Percentiles rank a stretch among this genome's conserved stretches.
These are phyloP conservation scores for Sceloporus undulatus DNA, from an alignment of 2,113 vertebrate genomes.

Conservation along the genomic window DNA sequence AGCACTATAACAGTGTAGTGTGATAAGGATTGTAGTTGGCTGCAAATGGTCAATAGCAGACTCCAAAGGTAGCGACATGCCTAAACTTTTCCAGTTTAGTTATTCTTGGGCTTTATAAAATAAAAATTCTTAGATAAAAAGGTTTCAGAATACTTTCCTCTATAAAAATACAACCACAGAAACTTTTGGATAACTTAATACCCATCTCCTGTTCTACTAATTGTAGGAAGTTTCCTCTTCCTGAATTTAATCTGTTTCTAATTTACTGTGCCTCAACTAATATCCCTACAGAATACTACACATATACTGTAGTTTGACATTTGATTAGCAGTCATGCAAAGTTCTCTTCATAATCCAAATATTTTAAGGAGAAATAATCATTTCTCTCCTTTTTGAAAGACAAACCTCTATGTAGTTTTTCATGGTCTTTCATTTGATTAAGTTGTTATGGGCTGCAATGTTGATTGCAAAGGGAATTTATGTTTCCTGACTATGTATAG, in stretches of 20 bases:
- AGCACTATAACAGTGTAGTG: too few relatives aligned
- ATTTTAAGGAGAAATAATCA: neutral
- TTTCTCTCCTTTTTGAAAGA: neutral
- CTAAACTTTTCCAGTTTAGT: too few relatives aligned
- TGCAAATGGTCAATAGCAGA: too few relatives aligned
- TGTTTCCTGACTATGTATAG: neutral
- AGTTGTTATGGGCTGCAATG: neutral
- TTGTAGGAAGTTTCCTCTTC: slow-evolving; percentile 2
- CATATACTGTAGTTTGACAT: too few relatives aligned
- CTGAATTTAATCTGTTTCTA: neutral
- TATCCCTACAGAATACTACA: neutral
- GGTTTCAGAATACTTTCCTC: neutral
- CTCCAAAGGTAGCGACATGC: too few relatives aligned
- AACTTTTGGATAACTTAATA: neutral
- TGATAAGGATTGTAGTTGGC: too few relatives aligned
- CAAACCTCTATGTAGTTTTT: neutral
- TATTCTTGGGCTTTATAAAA: neutral
- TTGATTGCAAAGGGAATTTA: neutral
- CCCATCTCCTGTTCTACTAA: neutral
- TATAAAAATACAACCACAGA: neutral
- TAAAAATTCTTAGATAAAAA: neutral
- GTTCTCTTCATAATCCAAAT: neutral
- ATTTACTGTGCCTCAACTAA: neutral
- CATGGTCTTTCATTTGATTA: neutral
- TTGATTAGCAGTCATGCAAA: neutral